Conservation (phyloP, 2,888 invertebrate species). For the Drosophila gaucha region DNA sequence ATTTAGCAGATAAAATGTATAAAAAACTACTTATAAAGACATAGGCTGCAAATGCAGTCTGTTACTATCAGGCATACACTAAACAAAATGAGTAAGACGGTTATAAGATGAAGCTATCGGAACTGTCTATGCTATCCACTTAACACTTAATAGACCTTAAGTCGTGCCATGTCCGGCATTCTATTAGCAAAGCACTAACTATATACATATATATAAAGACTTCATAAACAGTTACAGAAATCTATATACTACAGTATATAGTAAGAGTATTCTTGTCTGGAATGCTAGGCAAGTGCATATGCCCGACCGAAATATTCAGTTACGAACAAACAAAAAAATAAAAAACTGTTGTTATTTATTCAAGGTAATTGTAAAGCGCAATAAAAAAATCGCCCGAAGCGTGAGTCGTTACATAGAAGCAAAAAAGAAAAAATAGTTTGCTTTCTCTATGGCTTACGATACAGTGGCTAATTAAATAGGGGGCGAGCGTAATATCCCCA, state of each 20-base stretch:
- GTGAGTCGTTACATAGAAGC: constrained; percentile 11
- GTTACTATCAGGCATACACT: not conserved
- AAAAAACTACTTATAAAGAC: too few relatives aligned
- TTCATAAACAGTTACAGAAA: not conserved
- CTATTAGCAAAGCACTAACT: constrained; percentile 13
- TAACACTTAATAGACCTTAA: constrained; percentile 8
- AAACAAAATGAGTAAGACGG: not conserved
- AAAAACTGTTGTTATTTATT: constrained; percentile 30
- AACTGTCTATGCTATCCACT: constrained; percentile 1
- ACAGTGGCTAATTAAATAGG: constrained; percentile 35
- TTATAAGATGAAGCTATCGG: not conserved
- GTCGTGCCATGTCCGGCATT: not conserved
- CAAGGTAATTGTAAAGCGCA: constrained; percentile 53
- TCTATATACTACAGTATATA: too few relatives aligned
- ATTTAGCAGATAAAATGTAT: too few relatives aligned
- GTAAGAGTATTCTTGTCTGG: not conserved
- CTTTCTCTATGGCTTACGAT: constrained; percentile 23
- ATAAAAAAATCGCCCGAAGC: constrained; percentile 37
- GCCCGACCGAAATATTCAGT: constrained; percentile 25
- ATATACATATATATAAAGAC: not conserved
- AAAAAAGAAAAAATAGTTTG: constrained; percentile 13
- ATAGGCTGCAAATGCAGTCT: not conserved
- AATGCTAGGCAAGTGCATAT: not conserved
- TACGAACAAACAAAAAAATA: constrained; percentile 16
- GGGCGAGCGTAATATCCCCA: constrained; percentile 20